These are phyloP conservation scores for Linnaemya tessellans DNA, from an alignment of 2,888 invertebrate species.

Conservation along the genomic window DNA sequence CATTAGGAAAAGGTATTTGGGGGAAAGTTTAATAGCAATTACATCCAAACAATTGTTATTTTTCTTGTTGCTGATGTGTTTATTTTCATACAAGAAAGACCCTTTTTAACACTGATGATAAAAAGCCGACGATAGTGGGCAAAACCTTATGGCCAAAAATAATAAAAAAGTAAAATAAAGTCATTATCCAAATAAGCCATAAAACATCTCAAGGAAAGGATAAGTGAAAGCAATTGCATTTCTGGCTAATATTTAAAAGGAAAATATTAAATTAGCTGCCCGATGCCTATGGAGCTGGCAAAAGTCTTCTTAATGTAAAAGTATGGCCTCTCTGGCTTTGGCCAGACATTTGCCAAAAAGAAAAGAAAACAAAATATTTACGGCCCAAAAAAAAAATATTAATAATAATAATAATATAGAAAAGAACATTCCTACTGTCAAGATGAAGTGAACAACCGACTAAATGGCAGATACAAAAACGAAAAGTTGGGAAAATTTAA, in stretches of 20 bases:
- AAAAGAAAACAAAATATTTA: too few relatives aligned
- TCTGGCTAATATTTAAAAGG: conserved; percentile 20
- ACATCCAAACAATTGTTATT: conserved; percentile 43
- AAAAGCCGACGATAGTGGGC: not conserved
- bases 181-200: conserved; percentile 7
- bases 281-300: too few relatives aligned
- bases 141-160: not conserved
- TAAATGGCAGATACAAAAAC: too few relatives aligned
- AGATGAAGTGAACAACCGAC: too few relatives aligned
- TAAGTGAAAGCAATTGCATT: conserved; percentile 42
- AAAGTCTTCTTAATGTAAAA: too few relatives aligned
- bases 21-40: conserved; percentile 56
- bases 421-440: too few relatives aligned
- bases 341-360: too few relatives aligned
- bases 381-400: too few relatives aligned
- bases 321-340: too few relatives aligned
- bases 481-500: too few relatives aligned
- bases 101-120: not conserved
- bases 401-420: too few relatives aligned
- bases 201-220: conserved; percentile 9
- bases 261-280: conserved; percentile 15
- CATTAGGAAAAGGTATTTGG: conserved; percentile 46
- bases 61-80: not conserved
- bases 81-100: conserved; percentile 9
- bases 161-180: not conserved